Percentiles rank a stretch among this genome's conserved stretches.
phyloP scores from a whole-genome alignment of 2,113 vertebrate genomes.

The Himantopus leucocephalus region DNA sequence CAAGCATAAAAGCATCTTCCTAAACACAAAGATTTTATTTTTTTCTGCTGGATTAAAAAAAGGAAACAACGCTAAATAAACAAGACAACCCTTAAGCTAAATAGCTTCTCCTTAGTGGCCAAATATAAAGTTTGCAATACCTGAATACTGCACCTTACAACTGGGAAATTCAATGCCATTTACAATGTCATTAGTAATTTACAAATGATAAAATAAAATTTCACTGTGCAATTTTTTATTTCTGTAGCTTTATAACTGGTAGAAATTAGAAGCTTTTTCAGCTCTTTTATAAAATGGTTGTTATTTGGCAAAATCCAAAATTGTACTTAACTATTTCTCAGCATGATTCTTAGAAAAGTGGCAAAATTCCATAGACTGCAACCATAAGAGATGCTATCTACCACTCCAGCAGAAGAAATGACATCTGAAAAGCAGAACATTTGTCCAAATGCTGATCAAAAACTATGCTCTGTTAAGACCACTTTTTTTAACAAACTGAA shows the following conservation, averaged over 20 bases:
- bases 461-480: not conserved
- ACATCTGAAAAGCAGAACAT: not conserved
- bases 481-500: not conserved
- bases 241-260: not conserved
- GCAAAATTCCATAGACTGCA: not conserved
- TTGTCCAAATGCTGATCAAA: not conserved
- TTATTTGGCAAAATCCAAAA: not conserved
- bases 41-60: not conserved
- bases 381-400: not conserved
- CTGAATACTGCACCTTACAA: rapidly evolving
- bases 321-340: not conserved
- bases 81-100: not conserved
- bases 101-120: rapidly evolving
- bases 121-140: not conserved
- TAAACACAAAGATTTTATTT: not conserved
- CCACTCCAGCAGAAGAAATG: not conserved
- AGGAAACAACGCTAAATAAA: not conserved
- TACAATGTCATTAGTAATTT: not conserved
- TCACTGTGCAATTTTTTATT: not conserved
- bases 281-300: not conserved
- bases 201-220: not conserved
- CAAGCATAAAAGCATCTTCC: not conserved
- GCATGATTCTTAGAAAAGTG: not conserved
- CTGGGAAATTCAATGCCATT: not conserved
- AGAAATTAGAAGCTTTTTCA: not conserved